Conservation (phyloP, 2,797 vertebrate species). For the Oophaga sylvatica region DNA sequence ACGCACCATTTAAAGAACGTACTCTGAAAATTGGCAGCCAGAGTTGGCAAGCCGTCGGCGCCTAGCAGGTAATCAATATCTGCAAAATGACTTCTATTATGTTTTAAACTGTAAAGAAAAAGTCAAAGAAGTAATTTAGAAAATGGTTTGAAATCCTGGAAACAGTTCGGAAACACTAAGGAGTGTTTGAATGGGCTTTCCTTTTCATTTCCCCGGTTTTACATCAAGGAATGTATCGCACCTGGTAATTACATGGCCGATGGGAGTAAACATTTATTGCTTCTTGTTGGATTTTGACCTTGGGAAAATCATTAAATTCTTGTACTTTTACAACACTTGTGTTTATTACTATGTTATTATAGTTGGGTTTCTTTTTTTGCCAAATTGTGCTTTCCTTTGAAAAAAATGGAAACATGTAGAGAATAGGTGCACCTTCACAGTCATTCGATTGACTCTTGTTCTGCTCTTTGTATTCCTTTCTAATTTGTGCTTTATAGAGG, state of each 20-base stretch:
- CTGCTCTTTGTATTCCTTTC: neutral
- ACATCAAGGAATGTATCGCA: neutral
- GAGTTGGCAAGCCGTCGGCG: neutral
- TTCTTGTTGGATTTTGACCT: neutral
- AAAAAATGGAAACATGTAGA: neutral
- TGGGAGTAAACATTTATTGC: neutral
- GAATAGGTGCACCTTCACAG: neutral
- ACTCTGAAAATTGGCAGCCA: conserved; percentile 10
- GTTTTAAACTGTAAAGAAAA: conserved; percentile 16
- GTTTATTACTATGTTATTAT: neutral
- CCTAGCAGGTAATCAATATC: conserved; percentile 32
- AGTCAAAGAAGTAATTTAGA: conserved; percentile 9
- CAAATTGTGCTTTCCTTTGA: neutral
- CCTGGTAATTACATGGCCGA: neutral
- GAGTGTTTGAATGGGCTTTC: neutral
- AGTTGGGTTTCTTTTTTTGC: neutral
- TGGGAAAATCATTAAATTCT: neutral
- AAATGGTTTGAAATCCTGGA: conserved; percentile 3
- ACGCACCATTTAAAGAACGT: neutral
- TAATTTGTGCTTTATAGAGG: neutral
- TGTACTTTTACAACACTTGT: neutral
- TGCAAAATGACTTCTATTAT: conserved; percentile 11
- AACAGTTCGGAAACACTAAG: neutral
- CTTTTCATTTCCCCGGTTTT: neutral
- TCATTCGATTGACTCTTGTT: neutral